Conservation (phyloP, 2,797 vertebrate genomes). For the Danio choprae region DNA sequence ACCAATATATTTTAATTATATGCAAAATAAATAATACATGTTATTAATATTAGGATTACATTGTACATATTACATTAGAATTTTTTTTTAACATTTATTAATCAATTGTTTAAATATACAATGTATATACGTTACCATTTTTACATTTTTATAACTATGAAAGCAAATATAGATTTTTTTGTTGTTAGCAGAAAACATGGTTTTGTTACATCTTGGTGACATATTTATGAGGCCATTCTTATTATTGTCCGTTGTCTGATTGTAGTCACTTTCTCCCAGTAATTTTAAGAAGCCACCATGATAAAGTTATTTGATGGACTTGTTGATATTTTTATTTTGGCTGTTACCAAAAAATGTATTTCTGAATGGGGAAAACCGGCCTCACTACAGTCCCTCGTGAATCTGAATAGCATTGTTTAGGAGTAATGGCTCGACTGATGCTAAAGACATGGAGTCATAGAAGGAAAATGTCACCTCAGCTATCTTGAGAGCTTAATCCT, state of each 20-base stretch:
- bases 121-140: too few species aligned
- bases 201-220: not conserved
- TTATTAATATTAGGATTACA: too few species aligned
- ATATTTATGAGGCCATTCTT: not conserved
- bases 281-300: not conserved
- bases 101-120: too few species aligned
- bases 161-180: too few species aligned
- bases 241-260: not conserved
- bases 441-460: not conserved
- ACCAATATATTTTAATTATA: too few species aligned
- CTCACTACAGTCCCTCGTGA: not conserved
- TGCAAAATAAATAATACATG: too few species aligned
- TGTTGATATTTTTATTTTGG: not conserved
- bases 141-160: too few species aligned
- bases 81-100: too few species aligned
- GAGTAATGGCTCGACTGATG: slow-evolving; percentile 7
- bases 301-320: not conserved
- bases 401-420: slow-evolving; percentile 3
- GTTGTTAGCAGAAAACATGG: too few species aligned
- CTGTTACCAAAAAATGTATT: not conserved
- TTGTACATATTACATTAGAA: too few species aligned
- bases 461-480: slow-evolving; percentile 37
- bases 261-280: not conserved
- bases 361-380: not conserved
- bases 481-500: slow-evolving; percentile 39